These are phyloP conservation scores for Sitophilus oryzae DNA, from an alignment of 1,140 invertebrate genomes.

Conservation along the genomic window DNA sequence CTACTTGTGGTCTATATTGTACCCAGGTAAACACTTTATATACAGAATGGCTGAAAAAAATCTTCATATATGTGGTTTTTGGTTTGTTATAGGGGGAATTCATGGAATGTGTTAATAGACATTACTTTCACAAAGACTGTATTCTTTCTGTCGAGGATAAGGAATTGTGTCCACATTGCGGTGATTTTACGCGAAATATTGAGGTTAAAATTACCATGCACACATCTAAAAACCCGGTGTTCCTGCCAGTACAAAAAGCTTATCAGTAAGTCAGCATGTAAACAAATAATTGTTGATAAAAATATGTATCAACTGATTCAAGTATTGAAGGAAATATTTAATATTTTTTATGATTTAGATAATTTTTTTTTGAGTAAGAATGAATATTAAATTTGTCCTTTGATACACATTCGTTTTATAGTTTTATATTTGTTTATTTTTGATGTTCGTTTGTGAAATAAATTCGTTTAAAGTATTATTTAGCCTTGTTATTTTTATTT, in stretches of 20 bases:
- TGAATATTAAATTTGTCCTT: no score
- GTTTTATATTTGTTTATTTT: no score
- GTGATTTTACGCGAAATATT: constrained; percentile 47
- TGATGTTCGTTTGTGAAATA: no score
- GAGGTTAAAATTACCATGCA: constrained; percentile 58
- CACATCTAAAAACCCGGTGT: constrained; percentile 52
- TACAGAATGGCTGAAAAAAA: no score
- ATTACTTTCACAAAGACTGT: constrained; percentile 66
- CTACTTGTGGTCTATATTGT: constrained; percentile 85
- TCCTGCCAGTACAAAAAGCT: constrained; percentile 50
- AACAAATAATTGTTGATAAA: no score
- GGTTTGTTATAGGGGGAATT: constrained; percentile 54
- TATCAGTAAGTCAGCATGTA: constrained; percentile 46
- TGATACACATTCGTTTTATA: no score
- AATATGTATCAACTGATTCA: no score
- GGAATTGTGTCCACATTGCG: constrained; percentile 65
- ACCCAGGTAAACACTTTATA: constrained; percentile 71
- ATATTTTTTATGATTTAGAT: no score
- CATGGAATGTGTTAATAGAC: constrained; percentile 58
- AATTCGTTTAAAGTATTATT: no score
- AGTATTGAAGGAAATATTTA: no score
- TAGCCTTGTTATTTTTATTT: no score
- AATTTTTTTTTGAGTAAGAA: no score
- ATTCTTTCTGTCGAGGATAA: constrained; percentile 44
- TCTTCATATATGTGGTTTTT: constrained; percentile 3